phyloP scores from a whole-genome alignment of 2,797 vertebrate genomes.

The Pteronotus mesoamericanus region DNA sequence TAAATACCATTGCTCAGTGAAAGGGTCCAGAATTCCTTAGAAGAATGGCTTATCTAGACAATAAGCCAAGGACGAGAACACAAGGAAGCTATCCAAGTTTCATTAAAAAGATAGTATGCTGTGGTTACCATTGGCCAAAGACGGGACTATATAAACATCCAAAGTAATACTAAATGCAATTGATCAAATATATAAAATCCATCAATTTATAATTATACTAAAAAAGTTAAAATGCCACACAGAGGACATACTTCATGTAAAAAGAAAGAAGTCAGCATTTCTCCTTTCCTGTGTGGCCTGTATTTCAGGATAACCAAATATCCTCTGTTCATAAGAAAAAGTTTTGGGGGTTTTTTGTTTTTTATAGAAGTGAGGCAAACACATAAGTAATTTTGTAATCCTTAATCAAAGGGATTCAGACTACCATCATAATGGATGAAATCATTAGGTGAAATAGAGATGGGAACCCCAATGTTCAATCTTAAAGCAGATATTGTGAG shows the following conservation, averaged over 20 bases:
- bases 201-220: not conserved
- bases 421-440: not conserved
- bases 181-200: not conserved
- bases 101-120: not conserved
- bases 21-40: not conserved
- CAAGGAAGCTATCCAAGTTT: not conserved
- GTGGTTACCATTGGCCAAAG: not conserved
- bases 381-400: not conserved
- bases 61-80: not conserved
- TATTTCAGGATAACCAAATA: slow-evolving; percentile 1
- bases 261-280: not conserved
- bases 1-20: not conserved
- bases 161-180: not conserved
- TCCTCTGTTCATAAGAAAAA: not conserved
- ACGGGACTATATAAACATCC: not conserved
- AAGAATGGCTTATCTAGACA: not conserved
- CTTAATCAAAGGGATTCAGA: not conserved
- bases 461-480: not conserved
- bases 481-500: not conserved
- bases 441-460: not conserved
- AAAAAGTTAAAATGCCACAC: not conserved
- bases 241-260: not conserved
- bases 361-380: not conserved
- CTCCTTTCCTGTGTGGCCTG: not conserved
- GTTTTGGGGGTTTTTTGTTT: not conserved